phyloP scores from a whole-genome alignment of 2,113 vertebrate genomes.

The Xiphias gladius region DNA sequence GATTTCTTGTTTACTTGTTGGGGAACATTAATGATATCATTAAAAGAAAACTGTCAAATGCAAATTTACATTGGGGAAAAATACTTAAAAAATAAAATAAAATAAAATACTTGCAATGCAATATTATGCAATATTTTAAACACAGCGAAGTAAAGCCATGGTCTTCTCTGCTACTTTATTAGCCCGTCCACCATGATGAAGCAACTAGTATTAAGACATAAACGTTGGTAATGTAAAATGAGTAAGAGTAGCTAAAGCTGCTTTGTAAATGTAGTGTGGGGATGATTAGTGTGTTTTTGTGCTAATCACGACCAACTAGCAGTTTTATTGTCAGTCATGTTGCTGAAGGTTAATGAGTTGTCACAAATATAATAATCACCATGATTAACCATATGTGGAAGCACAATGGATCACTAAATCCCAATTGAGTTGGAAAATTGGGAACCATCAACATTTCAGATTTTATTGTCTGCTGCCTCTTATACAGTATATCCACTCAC shows the following conservation, averaged over 20 bases:
- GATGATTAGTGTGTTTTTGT: constrained; percentile 29
- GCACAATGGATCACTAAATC: constrained; percentile 27
- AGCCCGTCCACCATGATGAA: background rate
- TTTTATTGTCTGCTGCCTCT: background rate
- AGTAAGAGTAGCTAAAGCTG: background rate
- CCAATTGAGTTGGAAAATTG: constrained; percentile 15
- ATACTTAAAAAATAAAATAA: background rate
- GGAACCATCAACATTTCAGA: background rate
- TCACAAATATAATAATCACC: constrained; percentile 48
- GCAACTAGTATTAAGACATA: background rate
- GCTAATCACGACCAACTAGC: constrained; percentile 15
- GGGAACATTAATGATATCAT: background rate
- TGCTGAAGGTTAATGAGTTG: constrained; percentile 55
- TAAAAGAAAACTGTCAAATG: too few relatives aligned
- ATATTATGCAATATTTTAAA: too few relatives aligned
- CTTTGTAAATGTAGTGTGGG: constrained; percentile 12
- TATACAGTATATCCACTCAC: background rate
- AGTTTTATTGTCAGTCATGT: constrained; percentile 5
- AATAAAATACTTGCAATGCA: too few relatives aligned
- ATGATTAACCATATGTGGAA: constrained; percentile 28
- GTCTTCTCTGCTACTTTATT: background rate
- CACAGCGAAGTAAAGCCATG: background rate
- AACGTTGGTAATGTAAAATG: background rate
- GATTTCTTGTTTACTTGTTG: too few relatives aligned
- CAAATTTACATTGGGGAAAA: background rate